Conservation (phyloP, 2,888 invertebrate genomes). For the Ecliptopera silaceata region DNA sequence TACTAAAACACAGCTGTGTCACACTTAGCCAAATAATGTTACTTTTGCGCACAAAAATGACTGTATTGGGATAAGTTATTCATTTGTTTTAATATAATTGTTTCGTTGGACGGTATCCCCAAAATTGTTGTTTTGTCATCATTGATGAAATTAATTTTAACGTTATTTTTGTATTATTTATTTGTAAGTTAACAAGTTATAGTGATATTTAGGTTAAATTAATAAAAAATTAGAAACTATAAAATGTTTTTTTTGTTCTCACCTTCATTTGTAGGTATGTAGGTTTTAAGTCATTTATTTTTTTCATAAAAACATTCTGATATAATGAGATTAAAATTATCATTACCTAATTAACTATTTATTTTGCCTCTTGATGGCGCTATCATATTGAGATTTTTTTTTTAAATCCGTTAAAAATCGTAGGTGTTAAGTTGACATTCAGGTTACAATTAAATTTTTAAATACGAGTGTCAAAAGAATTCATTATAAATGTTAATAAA, state of each 20-base stretch:
- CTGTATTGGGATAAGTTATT: conserved; percentile 5
- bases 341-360: too few species aligned
- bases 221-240: conserved; percentile 24
- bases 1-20: conserved; percentile 46
- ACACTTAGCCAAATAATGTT: conserved; percentile 52
- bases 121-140: conserved; percentile 71
- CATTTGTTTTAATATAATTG: conserved; percentile 54
- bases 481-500: background rate
- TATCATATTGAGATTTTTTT: too few species aligned
- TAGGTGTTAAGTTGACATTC: too few species aligned
- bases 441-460: too few species aligned
- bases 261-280: background rate
- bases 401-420: too few species aligned
- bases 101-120: conserved; percentile 59
- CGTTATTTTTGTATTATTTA: conserved; percentile 81
- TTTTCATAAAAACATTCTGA: too few species aligned
- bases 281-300: too few species aligned
- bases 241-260: conserved; percentile 1
- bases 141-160: conserved; percentile 64
- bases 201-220: conserved; percentile 62
- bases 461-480: conserved; percentile 3
- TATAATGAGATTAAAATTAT: too few species aligned
- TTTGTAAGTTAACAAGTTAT: conserved; percentile 81
- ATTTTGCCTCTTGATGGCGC: too few species aligned
- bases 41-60: conserved; percentile 32